Percentiles rank a stretch among this genome's conserved stretches.
These are phyloP conservation scores for Eurytoma adleriae DNA, from an alignment of 2,888 invertebrate species.

Conservation along the genomic window DNA sequence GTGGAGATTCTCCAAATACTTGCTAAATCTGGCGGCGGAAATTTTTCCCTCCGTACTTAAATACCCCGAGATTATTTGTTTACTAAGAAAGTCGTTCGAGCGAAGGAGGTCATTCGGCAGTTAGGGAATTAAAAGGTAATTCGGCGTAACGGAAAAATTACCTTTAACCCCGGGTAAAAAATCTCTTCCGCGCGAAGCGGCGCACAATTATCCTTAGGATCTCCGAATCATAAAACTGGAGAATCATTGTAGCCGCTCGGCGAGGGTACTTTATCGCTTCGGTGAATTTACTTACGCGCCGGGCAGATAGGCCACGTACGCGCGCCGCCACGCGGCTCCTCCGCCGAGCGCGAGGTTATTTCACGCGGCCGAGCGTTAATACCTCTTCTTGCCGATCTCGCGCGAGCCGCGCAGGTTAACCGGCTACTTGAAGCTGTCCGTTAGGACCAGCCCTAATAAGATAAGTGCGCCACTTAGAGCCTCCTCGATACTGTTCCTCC, in stretches of 20 bases:
- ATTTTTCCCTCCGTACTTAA: too few relatives aligned
- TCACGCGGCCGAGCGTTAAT: conserved; percentile 14
- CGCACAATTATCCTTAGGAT: not conserved
- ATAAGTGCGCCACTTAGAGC: conserved; percentile 58
- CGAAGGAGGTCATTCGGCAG: too few relatives aligned
- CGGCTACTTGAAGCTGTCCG: conserved; percentile 56
- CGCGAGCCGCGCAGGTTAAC: conserved; percentile 20
- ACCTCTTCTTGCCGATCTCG: conserved; percentile 33
- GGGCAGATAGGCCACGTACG: not conserved
- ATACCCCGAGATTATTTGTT: too few relatives aligned
- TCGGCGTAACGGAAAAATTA: too few relatives aligned
- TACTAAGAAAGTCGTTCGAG: too few relatives aligned
- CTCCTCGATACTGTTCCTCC: conserved; percentile 3
- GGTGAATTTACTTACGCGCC: conserved; percentile 15
- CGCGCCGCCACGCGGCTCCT: too few relatives aligned
- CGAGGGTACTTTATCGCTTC: conserved; percentile 26
- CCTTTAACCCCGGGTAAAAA: not conserved
- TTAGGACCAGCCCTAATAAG: conserved; percentile 58
- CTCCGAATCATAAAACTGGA: conserved; percentile 12
- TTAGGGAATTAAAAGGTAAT: too few relatives aligned
- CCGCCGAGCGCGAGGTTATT: conserved; percentile 5
- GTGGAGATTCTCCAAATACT: too few relatives aligned
- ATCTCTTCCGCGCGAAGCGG: not conserved
- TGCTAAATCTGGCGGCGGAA: too few relatives aligned
- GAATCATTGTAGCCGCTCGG: conserved; percentile 4